These are phyloP conservation scores for Grallaria varia DNA, from an alignment of 2,113 vertebrate species.

Conservation along the genomic window DNA sequence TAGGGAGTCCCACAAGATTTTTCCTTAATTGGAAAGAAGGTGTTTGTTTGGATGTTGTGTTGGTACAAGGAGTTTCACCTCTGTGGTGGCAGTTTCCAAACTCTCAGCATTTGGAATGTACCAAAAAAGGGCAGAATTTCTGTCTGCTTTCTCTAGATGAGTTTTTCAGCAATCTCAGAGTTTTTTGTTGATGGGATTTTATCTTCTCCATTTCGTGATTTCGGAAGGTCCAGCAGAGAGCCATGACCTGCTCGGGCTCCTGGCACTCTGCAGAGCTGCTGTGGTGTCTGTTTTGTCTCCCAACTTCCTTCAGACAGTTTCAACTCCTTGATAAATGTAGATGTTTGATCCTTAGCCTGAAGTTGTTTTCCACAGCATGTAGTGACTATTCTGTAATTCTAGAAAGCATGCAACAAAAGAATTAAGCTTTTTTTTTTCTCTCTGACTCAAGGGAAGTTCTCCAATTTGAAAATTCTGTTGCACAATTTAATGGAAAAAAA, in stretches of 20 bases:
- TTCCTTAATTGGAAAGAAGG: not conserved
- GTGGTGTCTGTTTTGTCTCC: not conserved
- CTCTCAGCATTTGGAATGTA: not conserved
- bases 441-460: not conserved
- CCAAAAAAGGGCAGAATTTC: not conserved
- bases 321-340: conserved; percentile 3
- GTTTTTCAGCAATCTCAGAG: not conserved
- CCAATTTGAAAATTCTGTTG: not conserved
- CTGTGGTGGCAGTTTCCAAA: not conserved
- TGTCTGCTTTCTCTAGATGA: not conserved
- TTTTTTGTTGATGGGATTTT: not conserved
- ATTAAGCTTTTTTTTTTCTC: not conserved
- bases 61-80: not conserved
- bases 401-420: not conserved
- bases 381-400: not conserved
- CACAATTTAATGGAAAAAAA: not conserved
- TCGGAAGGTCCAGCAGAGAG: not conserved
- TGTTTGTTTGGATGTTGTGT: fast-evolving
- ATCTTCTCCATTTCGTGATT: not conserved
- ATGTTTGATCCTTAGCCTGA: not conserved
- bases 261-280: not conserved
- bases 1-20: not conserved
- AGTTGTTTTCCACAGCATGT: not conserved
- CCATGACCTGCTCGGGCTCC: not conserved
- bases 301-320: not conserved